Evolutionary conservation across 2,113 vertebrate genomes (phyloP).

Genomic region (Pseudolaguvia tuberculata): DNA sequence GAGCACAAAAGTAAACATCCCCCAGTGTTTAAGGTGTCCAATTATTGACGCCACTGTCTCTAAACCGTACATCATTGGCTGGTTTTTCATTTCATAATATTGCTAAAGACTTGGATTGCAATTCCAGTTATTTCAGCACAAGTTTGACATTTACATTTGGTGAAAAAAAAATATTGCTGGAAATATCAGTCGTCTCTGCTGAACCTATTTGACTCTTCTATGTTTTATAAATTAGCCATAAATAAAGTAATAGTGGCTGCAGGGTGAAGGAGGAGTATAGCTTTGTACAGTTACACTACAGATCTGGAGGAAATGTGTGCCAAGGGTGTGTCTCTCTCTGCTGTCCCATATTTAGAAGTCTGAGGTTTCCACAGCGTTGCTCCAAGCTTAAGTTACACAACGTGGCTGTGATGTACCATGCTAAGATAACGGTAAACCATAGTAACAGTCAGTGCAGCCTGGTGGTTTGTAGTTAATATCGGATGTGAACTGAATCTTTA

Average conservation of each 20-base stretch:
- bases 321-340: conserved; percentile 54
- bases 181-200: not conserved
- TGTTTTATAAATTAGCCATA: conserved; percentile 23
- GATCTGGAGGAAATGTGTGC: conserved; percentile 37
- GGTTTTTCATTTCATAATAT: too few species aligned
- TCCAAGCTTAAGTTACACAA: conserved; percentile 7
- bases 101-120: not conserved
- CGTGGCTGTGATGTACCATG: not conserved
- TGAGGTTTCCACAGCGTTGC: conserved; percentile 59
- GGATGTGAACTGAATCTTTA: not conserved
- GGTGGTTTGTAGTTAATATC: conserved; percentile 1
- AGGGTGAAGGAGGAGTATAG: conserved; percentile 27
- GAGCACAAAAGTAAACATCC: too few species aligned
- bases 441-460: not conserved
- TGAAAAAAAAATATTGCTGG: not conserved
- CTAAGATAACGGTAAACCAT: not conserved
- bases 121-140: not conserved
- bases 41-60: too few species aligned
- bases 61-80: too few species aligned
- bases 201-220: not conserved
- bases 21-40: too few species aligned
- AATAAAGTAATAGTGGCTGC: conserved; percentile 32
- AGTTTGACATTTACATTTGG: not conserved
- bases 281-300: conserved; percentile 13
- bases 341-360: conserved; percentile 59